Conservation (phyloP, 2,797 vertebrate genomes). For the Neosilurus mollespiculum region DNA sequence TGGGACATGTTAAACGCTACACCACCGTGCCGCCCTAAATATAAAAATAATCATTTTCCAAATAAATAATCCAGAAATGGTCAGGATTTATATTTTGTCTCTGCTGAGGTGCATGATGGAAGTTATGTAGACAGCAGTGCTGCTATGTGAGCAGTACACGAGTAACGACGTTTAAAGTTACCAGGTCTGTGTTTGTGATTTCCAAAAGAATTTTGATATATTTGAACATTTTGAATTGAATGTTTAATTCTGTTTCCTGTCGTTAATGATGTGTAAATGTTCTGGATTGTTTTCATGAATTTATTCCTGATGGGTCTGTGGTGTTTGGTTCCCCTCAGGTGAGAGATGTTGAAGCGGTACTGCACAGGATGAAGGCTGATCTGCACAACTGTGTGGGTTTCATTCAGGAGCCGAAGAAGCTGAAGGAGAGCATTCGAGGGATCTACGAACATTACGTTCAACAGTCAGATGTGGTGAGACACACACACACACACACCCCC, state of each 20-base stretch:
- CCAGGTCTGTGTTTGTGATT: no score
- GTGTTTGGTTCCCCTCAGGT: constrained; percentile 62
- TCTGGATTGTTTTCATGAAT: not conserved
- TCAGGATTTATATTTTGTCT: not conserved
- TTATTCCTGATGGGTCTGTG: not conserved
- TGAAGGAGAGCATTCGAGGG: constrained; percentile 77
- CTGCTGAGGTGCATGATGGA: not conserved
- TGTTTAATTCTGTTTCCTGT: not conserved
- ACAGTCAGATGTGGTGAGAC: constrained; percentile 78
- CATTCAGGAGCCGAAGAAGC: constrained; percentile 82
- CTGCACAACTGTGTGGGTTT: constrained; percentile 78
- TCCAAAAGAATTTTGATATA: no score
- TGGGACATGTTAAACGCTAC: no score
- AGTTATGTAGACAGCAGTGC: not conserved
- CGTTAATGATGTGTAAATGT: not conserved
- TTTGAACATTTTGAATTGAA: no score
- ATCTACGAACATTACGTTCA: constrained; percentile 79
- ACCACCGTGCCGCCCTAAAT: not conserved
- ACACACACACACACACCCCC: not conserved
- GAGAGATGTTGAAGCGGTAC: constrained; percentile 73
- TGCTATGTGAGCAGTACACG: no score
- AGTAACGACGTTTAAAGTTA: not conserved
- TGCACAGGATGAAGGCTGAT: constrained; percentile 83
- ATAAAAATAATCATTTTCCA: not conserved
- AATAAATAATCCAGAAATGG: not conserved